Percentiles rank a stretch among this genome's conserved stretches.
Conservation (phyloP, 1,140 invertebrate genomes). For the Hormaphis cornu region DNA sequence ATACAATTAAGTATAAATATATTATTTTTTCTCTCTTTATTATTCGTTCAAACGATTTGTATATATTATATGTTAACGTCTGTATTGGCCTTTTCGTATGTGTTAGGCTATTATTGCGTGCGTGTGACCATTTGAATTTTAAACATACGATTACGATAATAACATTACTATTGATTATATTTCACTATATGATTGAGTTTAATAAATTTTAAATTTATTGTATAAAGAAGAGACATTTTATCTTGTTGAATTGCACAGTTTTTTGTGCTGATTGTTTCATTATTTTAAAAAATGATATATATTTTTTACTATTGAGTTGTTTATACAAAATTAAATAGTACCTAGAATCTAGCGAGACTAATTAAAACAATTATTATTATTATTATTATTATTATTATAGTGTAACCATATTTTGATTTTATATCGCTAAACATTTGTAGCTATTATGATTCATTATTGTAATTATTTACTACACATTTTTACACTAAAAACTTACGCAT, state of each 20-base stretch:
- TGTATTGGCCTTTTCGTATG: background rate
- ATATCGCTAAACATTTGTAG: slow-evolving; percentile 4
- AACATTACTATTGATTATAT: too few species aligned
- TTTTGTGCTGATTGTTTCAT: slow-evolving; percentile 26
- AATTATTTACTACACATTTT: slow-evolving; percentile 11
- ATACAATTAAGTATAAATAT: slow-evolving; percentile 13
- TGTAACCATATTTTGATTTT: slow-evolving; percentile 1
- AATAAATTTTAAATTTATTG: slow-evolving; percentile 26
- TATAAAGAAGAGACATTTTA: slow-evolving; percentile 28
- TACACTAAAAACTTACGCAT: slow-evolving; percentile 1
- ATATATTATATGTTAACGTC: slow-evolving; percentile 9
- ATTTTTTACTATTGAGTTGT: slow-evolving; percentile 31
- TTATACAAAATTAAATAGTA: slow-evolving; percentile 16
- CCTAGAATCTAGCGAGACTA: slow-evolving; percentile 8
- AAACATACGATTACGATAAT: background rate
- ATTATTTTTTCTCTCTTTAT: slow-evolving; percentile 10
- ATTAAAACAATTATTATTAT: background rate
- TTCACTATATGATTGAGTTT: slow-evolving; percentile 27
- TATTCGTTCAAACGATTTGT: slow-evolving; percentile 5
- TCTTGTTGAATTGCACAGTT: slow-evolving; percentile 25
- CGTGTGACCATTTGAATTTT: slow-evolving; percentile 21
- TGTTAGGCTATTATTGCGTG: slow-evolving; percentile 12
- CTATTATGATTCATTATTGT: background rate
- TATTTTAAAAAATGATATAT: slow-evolving; percentile 23
- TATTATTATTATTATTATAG: too few species aligned